A percentile compares a stretch with the other conserved stretches of the same genome.
Evolutionary conservation across 2,797 vertebrate genomes (phyloP).

Genomic region (Selene dorsalis): DNA sequence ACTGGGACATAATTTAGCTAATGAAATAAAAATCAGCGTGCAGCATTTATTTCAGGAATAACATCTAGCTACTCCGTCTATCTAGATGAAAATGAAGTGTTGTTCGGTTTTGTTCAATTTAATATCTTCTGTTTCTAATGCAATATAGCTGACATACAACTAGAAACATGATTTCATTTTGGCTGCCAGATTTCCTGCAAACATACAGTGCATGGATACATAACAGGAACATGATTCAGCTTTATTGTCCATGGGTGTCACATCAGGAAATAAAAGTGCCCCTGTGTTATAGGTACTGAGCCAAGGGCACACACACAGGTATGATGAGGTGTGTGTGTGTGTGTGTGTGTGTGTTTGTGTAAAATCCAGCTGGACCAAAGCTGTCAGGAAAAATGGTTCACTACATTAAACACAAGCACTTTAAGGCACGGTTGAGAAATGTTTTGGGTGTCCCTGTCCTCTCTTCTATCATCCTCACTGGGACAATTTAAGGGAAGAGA

Average conservation of each 20-base stretch:
- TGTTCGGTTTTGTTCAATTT: background rate
- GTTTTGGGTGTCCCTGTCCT: conserved; percentile 28
- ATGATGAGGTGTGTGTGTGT: conserved; percentile 20
- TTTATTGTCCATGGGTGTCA: conserved; percentile 29
- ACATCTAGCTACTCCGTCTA: background rate
- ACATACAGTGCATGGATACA: background rate
- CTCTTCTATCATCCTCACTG: conserved; percentile 19
- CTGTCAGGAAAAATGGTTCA: conserved; percentile 6
- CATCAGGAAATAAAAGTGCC: conserved; percentile 49
- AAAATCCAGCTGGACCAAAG: conserved; percentile 22
- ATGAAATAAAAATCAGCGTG: background rate
- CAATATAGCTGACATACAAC: background rate
- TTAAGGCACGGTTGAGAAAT: background rate
- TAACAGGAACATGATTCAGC: conserved; percentile 23
- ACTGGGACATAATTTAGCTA: background rate
- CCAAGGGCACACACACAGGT: conserved; percentile 29
- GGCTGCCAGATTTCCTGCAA: conserved; percentile 1
- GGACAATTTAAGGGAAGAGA: conserved; percentile 31
- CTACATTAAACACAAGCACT: conserved; percentile 9
- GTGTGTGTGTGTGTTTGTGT: conserved; percentile 15
- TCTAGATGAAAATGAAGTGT: background rate
- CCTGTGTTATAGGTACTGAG: conserved; percentile 15
- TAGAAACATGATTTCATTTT: background rate
- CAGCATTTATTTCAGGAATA: background rate
- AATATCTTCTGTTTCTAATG: background rate